phyloP scores from a whole-genome alignment of 30 jellyfish, hydroid and myxozoan species.

The Turritopsis dohrnii region DNA sequence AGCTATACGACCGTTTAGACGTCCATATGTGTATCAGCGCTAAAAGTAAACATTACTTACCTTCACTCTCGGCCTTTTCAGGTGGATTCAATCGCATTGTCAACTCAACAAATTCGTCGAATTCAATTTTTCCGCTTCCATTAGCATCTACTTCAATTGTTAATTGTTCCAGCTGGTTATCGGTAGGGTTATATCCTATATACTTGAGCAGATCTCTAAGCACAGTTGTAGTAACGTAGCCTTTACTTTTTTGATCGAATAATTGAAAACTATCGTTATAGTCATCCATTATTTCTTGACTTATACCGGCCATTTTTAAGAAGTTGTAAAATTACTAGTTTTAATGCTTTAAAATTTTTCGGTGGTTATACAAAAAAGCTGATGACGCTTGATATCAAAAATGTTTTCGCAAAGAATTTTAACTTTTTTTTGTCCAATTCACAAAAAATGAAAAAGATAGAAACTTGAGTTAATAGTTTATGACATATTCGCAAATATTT shows the following conservation, averaged over 20 bases:
- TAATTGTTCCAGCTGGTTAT: slow-evolving; percentile 15
- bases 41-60: neutral
- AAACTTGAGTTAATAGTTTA: neutral
- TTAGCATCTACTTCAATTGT: slow-evolving; percentile 29
- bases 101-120: slow-evolving; percentile 28
- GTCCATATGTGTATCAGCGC: neutral
- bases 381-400: neutral
- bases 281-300: neutral
- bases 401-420: neutral
- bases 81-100: slow-evolving; percentile 19
- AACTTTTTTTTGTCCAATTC: neutral
- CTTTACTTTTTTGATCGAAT: neutral
- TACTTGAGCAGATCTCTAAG: slow-evolving; percentile 13
- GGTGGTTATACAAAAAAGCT: neutral
- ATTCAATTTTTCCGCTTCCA: slow-evolving; percentile 30
- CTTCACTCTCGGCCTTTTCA: slow-evolving; percentile 14
- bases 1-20: neutral
- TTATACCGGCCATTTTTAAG: slow-evolving; percentile 6
- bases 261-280: neutral
- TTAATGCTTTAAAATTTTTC: neutral
- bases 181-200: slow-evolving; percentile 37
- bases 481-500: neutral
- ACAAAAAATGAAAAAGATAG: neutral
- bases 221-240: neutral
- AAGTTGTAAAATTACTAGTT: neutral